Conservation (phyloP, 2,113 vertebrate species). For the Sapayoa aenigma region DNA sequence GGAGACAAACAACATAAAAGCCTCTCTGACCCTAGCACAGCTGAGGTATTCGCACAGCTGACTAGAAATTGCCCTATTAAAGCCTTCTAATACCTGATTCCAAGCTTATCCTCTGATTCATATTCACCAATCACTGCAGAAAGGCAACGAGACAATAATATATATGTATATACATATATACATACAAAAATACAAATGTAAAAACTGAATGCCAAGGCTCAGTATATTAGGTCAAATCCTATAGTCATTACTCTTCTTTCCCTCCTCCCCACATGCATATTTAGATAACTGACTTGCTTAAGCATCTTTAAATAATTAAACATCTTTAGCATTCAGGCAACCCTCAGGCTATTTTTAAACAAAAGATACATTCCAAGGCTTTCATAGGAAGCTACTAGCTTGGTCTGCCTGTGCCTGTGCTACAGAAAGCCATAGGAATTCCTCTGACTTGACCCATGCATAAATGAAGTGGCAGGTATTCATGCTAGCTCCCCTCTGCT, state of each 20-base stretch:
- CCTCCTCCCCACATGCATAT: not conserved
- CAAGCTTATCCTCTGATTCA: not conserved
- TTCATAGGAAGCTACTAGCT: not conserved
- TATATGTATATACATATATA: no score
- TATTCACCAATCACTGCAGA: not conserved
- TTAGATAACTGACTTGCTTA: not conserved
- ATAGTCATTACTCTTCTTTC: not conserved
- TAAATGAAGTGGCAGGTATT: not conserved
- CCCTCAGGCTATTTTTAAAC: not conserved
- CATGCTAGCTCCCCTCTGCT: not conserved
- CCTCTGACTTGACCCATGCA: not conserved
- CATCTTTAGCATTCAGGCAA: not conserved
- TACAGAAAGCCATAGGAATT: not conserved
- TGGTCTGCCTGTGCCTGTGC: not conserved
- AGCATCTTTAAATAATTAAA: constrained; percentile 13
- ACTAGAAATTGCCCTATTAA: not conserved
- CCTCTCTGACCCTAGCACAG: not conserved
- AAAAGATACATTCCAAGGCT: not conserved
- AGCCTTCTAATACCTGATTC: not conserved
- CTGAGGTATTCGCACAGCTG: not conserved
- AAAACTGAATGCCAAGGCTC: not conserved
- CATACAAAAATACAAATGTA: not conserved
- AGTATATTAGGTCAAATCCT: not conserved
- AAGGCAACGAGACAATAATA: not conserved
- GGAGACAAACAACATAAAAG: not conserved